Evolutionary conservation across 1,140 invertebrate species (phyloP), one percentile per base, ranked within the genome.

Genomic region (Drosophila aff.): DNA sequence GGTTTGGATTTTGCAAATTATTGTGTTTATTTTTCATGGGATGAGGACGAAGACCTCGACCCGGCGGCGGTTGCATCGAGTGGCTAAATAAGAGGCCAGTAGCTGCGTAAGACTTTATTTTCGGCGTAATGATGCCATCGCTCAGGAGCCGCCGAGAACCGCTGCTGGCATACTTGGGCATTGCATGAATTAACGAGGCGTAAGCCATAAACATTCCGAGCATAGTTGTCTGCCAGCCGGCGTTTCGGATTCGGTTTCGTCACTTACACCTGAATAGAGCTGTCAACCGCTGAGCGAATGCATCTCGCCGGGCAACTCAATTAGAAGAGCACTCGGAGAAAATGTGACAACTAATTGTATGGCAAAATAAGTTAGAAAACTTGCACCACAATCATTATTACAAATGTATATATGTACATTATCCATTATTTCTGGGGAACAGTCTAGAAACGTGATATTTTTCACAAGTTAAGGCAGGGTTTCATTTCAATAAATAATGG

Each of bases 21-120:
- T 80, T 89, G 8, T 83, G 77, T 89, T 89, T 87, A 50, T 75
- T 83, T 78, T 81, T 43, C 18, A 44, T 16, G 43, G 26, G 50
- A 16, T 33, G 49, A 58, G 55, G 43, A 31, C 47, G 58, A 69
- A 67, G 53, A 33, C 55, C 49, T 31, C 49, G 64, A 55, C 31
- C 62, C 18, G n/a, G 33, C 36, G 18, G 36, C 52, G 38, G 23
- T 21, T 77, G 57, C 43, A 52, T 41, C 36, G 66, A 74, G 83
- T 82, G 65, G 38, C 81, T 61, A 65, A 73, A 80, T 65, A 60
- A 64, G 63, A 52, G 59, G 55, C 52, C 33, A 58, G 82, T 28
- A 31, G 44, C 65, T 75, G 72, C 68, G 79, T 77, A 82, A 77
- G 83, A 89, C n/a, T 84, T 57, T 89, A 87, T 87, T 87, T 87